Evolutionary conservation across 1,140 invertebrate species (phyloP), one percentile per base, ranked within the genome.

Genomic region (Drosophila novamexicana): DNA sequence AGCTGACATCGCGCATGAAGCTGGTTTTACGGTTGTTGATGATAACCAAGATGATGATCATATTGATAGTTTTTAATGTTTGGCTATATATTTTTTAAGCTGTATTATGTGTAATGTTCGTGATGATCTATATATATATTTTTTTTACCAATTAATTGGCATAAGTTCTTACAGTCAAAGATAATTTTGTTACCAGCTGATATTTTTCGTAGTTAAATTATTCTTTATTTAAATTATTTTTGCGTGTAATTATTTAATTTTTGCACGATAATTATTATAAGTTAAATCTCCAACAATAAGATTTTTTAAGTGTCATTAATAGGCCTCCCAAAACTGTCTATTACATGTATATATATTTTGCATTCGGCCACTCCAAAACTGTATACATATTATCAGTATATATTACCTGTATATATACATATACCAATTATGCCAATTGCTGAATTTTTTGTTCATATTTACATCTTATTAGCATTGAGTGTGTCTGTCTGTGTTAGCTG

Each of bases 281-380:
- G 73, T 80, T 83, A 83, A 88, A 88, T 88, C 84, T 88, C 77
- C 74, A 88, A 88, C 84, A 88, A 89, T 89, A 88, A 89, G 84
- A 88, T 89, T 76, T 66, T 59, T 79, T 79, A 69, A 84, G 73
- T 75, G 67, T 64, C 59, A 52, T 57, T 70, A 69, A 63, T 65
- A 76, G 83, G 82, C 79, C 82, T 61, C 68, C 50, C 37, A 70
- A 67, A 79, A 68, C 52, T 61, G 54, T 77, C 44, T 66, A 67
- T 76, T 74, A 53, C 50, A 67, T 64, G 39, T 81, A 65, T 49
- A 63, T 74, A 63, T 74, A 70, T 69, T 66, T 77, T 50, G 45
- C 44, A 74, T 67, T 29, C 63, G 82, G 79, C 76, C 72, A 54
- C 45, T 81, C 77, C 65, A 79, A 79, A 79, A 82, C 70, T 79